phyloP scores from a whole-genome alignment of 2,888 invertebrate genomes.

The Nudaria mundana region DNA sequence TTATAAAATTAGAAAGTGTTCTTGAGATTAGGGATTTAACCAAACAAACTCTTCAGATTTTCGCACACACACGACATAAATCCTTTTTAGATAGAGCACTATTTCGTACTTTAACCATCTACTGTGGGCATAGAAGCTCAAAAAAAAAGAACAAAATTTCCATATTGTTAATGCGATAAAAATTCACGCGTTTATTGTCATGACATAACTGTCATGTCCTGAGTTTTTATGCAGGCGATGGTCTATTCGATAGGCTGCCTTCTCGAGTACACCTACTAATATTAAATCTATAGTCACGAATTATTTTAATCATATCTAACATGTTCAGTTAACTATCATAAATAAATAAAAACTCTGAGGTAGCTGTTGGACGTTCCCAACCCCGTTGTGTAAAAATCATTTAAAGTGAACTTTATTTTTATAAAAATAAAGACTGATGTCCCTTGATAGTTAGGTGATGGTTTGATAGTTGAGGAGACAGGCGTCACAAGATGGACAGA shows the following conservation, averaged over 20 bases:
- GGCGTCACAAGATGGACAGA: constrained; percentile 27
- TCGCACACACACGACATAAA: too few species aligned
- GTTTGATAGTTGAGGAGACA: constrained; percentile 13
- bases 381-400: not conserved
- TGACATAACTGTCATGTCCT: not conserved
- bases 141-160: too few species aligned
- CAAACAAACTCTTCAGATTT: too few species aligned
- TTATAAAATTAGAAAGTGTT: too few species aligned
- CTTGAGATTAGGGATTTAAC: too few species aligned
- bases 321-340: constrained; percentile 26
- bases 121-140: too few species aligned
- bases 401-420: accelerated
- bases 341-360: constrained; percentile 12
- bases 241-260: not conserved
- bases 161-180: too few species aligned
- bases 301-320: constrained; percentile 23
- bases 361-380: constrained; percentile 23
- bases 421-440: not conserved
- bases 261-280: too few species aligned
- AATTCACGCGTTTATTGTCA: too few species aligned
- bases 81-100: too few species aligned
- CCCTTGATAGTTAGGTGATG: not conserved
- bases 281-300: constrained; percentile 27
- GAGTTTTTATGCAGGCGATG: not conserved
- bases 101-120: too few species aligned